Conservation (phyloP, 35 echinoderm and acorn worm genomes). For the Ophioderma brevispina region DNA sequence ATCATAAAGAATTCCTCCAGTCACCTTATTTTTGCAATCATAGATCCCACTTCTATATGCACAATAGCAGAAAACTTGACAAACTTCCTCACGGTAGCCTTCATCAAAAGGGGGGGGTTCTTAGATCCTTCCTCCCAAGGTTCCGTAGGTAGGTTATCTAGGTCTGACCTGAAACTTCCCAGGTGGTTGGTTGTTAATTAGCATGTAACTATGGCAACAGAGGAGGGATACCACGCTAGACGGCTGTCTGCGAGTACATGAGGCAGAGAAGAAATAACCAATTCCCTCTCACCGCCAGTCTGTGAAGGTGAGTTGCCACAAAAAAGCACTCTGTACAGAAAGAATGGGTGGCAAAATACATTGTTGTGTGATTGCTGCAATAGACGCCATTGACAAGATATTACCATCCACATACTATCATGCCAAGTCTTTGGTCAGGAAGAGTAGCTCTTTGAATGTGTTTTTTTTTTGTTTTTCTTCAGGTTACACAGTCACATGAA, state of each 20-base stretch:
- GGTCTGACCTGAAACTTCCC: constrained; percentile 96
- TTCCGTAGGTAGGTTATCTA: constrained; percentile 88
- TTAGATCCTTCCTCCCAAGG: constrained; percentile 73
- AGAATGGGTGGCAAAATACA: no score
- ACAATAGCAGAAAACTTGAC: constrained; percentile 96
- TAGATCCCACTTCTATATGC: constrained; percentile 65
- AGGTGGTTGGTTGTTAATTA: constrained; percentile 93
- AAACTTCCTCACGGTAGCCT: constrained; percentile 76
- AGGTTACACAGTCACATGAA: no score
- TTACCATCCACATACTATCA: no score
- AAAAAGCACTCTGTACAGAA: constrained; percentile 73
- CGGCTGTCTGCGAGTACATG: constrained; percentile 40
- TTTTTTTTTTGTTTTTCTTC: no score
- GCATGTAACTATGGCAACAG: constrained; percentile 90
- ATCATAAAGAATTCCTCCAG: no score
- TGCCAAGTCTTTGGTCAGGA: no score
- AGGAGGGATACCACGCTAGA: constrained; percentile 61
- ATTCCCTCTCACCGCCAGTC: constrained; percentile 89
- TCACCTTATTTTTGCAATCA: constrained; percentile 47
- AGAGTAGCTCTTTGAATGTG: no score
- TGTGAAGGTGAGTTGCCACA: constrained; percentile 36
- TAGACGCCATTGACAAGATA: no score
- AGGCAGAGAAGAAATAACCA: constrained; percentile 68
- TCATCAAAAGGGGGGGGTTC: constrained; percentile 95
- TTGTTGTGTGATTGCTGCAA: no score